A percentile compares a stretch with the other conserved stretches of the same genome.
phyloP scores from a whole-genome alignment of 2,888 invertebrate species.

The Taphrorychus bicolor region DNA sequence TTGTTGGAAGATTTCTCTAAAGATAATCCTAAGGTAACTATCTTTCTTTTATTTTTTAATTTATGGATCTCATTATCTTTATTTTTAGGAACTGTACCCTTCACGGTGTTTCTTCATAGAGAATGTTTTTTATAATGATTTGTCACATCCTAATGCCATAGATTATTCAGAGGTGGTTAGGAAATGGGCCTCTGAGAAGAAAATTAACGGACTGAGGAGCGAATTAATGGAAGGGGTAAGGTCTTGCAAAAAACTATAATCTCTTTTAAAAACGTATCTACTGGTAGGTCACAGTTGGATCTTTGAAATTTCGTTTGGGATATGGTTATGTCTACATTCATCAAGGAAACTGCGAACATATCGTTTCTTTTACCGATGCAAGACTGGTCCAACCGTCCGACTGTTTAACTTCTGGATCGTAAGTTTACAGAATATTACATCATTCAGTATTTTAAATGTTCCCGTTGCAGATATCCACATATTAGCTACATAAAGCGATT shows the following conservation, averaged over 20 bases:
- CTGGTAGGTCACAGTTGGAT: slow-evolving; percentile 59
- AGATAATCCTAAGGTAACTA: not conserved
- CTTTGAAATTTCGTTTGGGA: slow-evolving; percentile 66
- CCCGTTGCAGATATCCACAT: slow-evolving; percentile 65
- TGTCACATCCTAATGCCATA: slow-evolving; percentile 63
- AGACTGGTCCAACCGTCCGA: slow-evolving; percentile 66
- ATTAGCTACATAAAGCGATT: slow-evolving; percentile 63
- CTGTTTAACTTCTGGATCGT: slow-evolving; percentile 46
- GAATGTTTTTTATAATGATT: slow-evolving; percentile 80
- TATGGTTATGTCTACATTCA: slow-evolving; percentile 85
- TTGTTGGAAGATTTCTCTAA: not conserved
- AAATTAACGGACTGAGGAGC: slow-evolving; percentile 61
- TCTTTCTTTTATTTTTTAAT: not conserved
- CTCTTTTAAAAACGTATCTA: not conserved
- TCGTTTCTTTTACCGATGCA: slow-evolving; percentile 81
- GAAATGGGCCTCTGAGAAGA: slow-evolving; percentile 66
- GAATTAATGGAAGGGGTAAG: slow-evolving; percentile 64
- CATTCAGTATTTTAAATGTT: slow-evolving; percentile 3
- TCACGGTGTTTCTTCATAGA: slow-evolving; percentile 82
- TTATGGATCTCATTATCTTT: not conserved
- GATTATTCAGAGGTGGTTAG: slow-evolving; percentile 73
- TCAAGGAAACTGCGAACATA: slow-evolving; percentile 91
- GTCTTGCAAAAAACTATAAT: not conserved
- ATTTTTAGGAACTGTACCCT: slow-evolving; percentile 67
- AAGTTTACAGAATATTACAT: slow-evolving; percentile 11